Base-by-base conservation (phyloP, 2,797 vertebrate species). In the Falco peregrinus region DNA sequence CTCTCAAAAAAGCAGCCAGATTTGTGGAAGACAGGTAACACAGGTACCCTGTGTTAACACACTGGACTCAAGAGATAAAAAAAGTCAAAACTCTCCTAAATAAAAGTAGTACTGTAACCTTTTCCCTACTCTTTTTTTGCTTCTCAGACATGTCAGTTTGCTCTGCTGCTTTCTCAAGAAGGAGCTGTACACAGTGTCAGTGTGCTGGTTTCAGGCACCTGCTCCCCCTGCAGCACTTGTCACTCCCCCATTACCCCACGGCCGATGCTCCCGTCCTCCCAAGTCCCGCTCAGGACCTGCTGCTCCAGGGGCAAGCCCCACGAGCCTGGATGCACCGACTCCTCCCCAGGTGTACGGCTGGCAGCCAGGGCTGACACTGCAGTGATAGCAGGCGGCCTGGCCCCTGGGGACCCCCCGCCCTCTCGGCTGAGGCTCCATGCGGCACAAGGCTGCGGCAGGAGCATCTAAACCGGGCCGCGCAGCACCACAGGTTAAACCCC, bases 321-420 rank as follows among this genome's bases (percentile, higher is more conserved):
- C 5, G n/a, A 15, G 45, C 6, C 33, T 1, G 15, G 39, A 39
- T 1, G 16, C 37, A 14, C 9, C 1, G 1, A 24, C 2, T 53
- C 24, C 45, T 39, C 14, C 53, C 1, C 4, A 9, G 68, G 5
- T 0, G 10, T 0, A 2, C 0, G 1, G 13, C 5, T 13, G 6
- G 16, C 16, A 45, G 3, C 28, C 28, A 2, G 13, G 29, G 11
- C 54, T 14, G 86, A 4, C 20, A 41, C 39, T 41, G 39, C 39
- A 41, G 39, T 41, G 39, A 41, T 14, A 41, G 39, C 39, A 41
- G 39, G 13, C 39, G 39, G 39, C 39, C 39, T 14, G 39, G 39
- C 39, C 39, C 39, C 39, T 12, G 39, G 12, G 39, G 39, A 14
- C 11, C 39, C 39, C 39, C 39, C 39, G 39, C 39, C 12, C 39